Evolutionary conservation across 1,140 invertebrate species (phyloP), one percentile per base, ranked within the genome.

Genomic region (Drosophila guanche): DNA sequence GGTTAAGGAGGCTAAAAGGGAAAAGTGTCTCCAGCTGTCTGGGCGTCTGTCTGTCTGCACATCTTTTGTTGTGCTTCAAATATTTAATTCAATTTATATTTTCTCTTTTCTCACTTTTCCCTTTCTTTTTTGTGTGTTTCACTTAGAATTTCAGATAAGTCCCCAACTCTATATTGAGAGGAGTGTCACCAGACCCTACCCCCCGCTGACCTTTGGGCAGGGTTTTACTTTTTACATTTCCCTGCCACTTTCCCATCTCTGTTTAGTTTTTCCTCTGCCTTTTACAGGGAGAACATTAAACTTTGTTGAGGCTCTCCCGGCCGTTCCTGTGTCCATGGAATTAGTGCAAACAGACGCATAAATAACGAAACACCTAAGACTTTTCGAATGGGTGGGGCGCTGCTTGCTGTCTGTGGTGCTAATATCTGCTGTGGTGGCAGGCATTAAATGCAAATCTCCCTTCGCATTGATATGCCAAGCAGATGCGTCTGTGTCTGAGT

Each of bases 131-230:
- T 56, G 14, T 71, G 57, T 70, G 16, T 72, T 76, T 75, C 79
- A 84, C 84, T 84, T 84, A 84, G 79, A 84, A 76, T 84, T 84
- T 84, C 55, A 76, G 79, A 84, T 84, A 84, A 84, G 79, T 76
- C 60, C 54, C 53, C 65, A 23, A 37, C 33, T 63, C 55, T 57
- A 10, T 7, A 14, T 41, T 27, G 59, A 23, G 29, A 29, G n/a
- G 59, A 23, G 29, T 42, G n/a, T 62, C 60, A 29, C 16, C 22
- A 23, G n/a, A 37, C 20, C 14, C 22, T 10, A n/a, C n/a, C 16
- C 51, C 7, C 27, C 45, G 37, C 25, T 43, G 27, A 55, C 60
- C 50, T 58, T 27, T 73, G 52, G 54, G 45, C 62, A 51, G 33
- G 46, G 76, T 48, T 48, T 60, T 42, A 16, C 14, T 22, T 1